Base-by-base conservation (phyloP, 2,888 invertebrate species). In the Folsomia candida region DNA sequence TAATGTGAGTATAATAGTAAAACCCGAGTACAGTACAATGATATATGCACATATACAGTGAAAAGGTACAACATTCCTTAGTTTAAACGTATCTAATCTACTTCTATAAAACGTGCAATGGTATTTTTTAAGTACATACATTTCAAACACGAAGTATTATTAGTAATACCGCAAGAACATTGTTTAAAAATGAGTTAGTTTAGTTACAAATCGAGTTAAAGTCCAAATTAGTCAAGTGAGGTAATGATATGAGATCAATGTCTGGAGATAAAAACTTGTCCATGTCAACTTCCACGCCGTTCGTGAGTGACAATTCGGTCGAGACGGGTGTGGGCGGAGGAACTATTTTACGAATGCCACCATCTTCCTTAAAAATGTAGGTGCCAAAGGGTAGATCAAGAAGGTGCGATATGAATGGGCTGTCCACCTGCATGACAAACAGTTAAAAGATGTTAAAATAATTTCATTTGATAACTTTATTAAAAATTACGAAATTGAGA, bases 311-410 rank as follows among this genome's bases (percentile, higher is more conserved):
- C 57, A 79, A 69, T 66, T 79, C 79, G 24, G 79, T 71, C 3
- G 77, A 70, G 11, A 73, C 67, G 11, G 76, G 71, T 14, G 77
- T 75, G 11, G 79, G 78, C 26, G 75, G 71, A 20, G 72, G 63
- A 57, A 72, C 20, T 27, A 71, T 62, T 67, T 69, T 73, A 25
- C 74, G 71, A 18, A 67, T 67, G 27, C 79, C 79, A 0, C 70
- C 72, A 61, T 77, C 79, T 65, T 79, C 79, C 57, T 76, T 76
- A 54, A 76, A 79, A 54, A 79, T 72, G 54, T 79, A 79, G 11
- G 75, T 76, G n/a, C 79, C 79, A 67, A 79, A 78, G 3, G 79
- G 78, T 24, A 79, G 74, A 69, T 79, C 79, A 59, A 79, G 57
- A 18, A 79, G 72, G 61, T 79, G 79, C 0, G 79, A 79, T 37